These are phyloP conservation scores for Halcyon chelicuti DNA, from an alignment of 2,797 vertebrate genomes.

Conservation along the genomic window DNA sequence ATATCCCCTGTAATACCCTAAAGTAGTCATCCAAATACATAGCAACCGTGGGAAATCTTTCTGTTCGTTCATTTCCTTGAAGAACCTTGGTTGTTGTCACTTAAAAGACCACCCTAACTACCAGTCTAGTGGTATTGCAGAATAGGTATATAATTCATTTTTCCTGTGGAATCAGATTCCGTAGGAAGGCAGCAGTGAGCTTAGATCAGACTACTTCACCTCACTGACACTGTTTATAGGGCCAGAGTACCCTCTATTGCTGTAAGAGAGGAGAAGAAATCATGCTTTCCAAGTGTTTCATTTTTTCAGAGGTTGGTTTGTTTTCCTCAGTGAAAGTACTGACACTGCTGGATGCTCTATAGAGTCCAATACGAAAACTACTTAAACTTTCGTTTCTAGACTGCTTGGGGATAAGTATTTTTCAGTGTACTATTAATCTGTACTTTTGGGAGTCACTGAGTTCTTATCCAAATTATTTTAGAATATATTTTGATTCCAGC, in stretches of 20 bases:
- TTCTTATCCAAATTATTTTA: neutral
- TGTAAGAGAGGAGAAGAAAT: neutral
- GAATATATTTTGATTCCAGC: neutral
- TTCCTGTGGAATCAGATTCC: neutral
- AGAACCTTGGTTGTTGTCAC: neutral
- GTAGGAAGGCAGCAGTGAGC: neutral
- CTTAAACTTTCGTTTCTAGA: neutral
- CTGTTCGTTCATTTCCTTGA: neutral
- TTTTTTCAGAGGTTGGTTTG: neutral
- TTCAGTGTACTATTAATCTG: neutral
- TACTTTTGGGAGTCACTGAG: neutral
- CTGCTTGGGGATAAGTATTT: neutral
- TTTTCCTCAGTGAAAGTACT: neutral
- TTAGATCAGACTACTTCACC: neutral
- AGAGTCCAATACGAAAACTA: neutral
- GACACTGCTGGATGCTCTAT: neutral
- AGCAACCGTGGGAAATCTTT: neutral
- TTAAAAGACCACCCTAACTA: neutral
- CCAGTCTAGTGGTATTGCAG: neutral
- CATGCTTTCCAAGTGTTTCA: neutral
- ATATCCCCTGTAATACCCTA: neutral
- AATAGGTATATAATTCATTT: neutral
- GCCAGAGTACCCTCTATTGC: neutral
- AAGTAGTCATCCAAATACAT: neutral
- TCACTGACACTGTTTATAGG: neutral